A percentile compares a stretch with the other conserved stretches of the same genome.
phyloP scores from a whole-genome alignment of 2,888 invertebrate species.

The Lithophane ornitopus region DNA sequence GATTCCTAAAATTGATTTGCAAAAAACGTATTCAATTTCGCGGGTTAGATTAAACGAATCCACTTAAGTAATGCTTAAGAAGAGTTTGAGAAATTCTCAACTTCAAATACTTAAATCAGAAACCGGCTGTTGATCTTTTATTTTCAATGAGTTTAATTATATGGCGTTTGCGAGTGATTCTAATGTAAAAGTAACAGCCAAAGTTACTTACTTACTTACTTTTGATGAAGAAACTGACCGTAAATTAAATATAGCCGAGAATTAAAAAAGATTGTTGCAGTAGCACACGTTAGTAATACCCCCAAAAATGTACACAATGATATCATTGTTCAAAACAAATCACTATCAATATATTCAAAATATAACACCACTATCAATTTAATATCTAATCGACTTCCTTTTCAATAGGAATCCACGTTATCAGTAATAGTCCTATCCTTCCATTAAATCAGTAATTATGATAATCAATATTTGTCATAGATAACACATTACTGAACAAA shows the following conservation, averaged over 20 bases:
- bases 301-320: constrained; percentile 7
- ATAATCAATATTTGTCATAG: constrained; percentile 58
- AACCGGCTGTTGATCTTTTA: no score
- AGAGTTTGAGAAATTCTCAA: no score
- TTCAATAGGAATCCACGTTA: constrained; percentile 39
- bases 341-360: constrained; percentile 38
- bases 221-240: no score
- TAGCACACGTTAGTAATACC: constrained; percentile 24
- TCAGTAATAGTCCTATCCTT: constrained; percentile 40
- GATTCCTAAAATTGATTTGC: no score
- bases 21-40: no score
- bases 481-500: constrained; percentile 57
- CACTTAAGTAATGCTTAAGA: no score
- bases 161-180: no score
- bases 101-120: no score
- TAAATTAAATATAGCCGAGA: background rate
- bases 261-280: constrained; percentile 1
- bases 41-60: no score
- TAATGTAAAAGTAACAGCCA: no score
- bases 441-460: constrained; percentile 57
- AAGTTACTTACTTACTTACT: no score
- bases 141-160: no score
- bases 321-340: constrained; percentile 43
- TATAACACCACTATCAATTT: constrained; percentile 28
- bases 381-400: constrained; percentile 62